Percentiles rank a stretch among this genome's conserved stretches.
Evolutionary conservation across 2,113 vertebrate genomes (phyloP).

Genomic region (Tretioscincus oriximinensis): DNA sequence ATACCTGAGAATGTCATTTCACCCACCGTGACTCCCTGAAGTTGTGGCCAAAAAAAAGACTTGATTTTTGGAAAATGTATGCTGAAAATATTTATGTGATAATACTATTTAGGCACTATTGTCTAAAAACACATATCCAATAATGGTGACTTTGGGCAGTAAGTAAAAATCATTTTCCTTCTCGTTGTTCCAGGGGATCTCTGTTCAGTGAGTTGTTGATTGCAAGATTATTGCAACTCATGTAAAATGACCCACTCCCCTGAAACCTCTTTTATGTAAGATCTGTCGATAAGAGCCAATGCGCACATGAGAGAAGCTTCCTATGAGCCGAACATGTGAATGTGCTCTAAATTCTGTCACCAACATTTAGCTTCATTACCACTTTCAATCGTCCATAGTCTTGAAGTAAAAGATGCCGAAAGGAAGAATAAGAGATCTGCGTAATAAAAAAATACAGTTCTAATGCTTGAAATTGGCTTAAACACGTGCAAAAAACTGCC

Average conservation of each 20-base stretch:
- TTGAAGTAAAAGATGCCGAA: not conserved
- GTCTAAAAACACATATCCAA: too few relatives aligned
- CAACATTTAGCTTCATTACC: not conserved
- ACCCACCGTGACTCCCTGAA: too few relatives aligned
- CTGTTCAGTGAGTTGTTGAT: not conserved
- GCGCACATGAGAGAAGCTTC: not conserved
- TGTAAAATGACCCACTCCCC: not conserved
- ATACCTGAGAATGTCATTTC: too few relatives aligned
- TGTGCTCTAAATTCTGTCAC: not conserved
- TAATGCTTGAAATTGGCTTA: not conserved
- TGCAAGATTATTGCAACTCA: not conserved
- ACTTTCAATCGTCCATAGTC: not conserved
- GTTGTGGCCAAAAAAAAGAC: too few relatives aligned
- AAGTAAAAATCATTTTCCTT: not conserved
- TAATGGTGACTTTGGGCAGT: too few relatives aligned
- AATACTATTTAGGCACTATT: too few relatives aligned
- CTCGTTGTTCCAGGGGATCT: not conserved
- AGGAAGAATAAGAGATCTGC: not conserved
- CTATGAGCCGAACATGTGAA: not conserved
- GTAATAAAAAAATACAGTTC: not conserved
- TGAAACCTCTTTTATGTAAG: not conserved
- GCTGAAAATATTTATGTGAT: too few relatives aligned
- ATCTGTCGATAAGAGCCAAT: not conserved
- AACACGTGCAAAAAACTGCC: not conserved
- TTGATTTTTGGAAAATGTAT: too few relatives aligned